Base-by-base conservation (phyloP, 2,113 vertebrate genomes). In the Gobiocypris rarus region DNA sequence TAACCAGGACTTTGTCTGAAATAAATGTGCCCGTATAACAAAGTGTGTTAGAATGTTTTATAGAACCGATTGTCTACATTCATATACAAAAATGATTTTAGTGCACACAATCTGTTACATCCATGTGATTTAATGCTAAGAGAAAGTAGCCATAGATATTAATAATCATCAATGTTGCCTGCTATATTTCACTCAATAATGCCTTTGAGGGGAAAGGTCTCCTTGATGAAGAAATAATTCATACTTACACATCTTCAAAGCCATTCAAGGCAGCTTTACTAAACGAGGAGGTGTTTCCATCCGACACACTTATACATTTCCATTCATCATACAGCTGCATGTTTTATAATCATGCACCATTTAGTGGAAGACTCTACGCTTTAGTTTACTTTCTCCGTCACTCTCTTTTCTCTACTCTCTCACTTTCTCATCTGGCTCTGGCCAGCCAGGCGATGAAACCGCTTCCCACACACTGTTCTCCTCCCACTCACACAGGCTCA, bases 401-500 rank as follows among this genome's bases (percentile, higher is more conserved):
- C 70, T 59, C 15, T 45, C 50, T 70, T 58, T 75, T 52, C 63
- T 48, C 54, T 2, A 58, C 50, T 73, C 26, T 59, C 38, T 71
- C 52, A n/a, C 34, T 77, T 82, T 67, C 75, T 89, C 83, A 87
- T 89, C 71, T 84, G 65, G 84, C 86, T 78, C 50, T 85, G 84
- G 58, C 81, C 88, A 89, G 88, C 73, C 58, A 84, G 88, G 88
- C 88, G 87, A 84, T 84, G 80, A 83, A 89, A 85, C 75, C 71
- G 43, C 84, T 79, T 85, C 88, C 88, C 86, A 87, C 88, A 86
- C 88, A 84, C 63, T 85, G 76, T 83, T 87, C 88, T 85, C 87
- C 86, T 90, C 87, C 86, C 88, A 85, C 81, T 89, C 89, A 86
- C 76, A 78, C 67, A 81, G 71, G 83, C 87, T 84, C 85, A 85